Evolutionary conservation across 2,113 vertebrate species (phyloP).

Genomic region (Chionomys nivalis): DNA sequence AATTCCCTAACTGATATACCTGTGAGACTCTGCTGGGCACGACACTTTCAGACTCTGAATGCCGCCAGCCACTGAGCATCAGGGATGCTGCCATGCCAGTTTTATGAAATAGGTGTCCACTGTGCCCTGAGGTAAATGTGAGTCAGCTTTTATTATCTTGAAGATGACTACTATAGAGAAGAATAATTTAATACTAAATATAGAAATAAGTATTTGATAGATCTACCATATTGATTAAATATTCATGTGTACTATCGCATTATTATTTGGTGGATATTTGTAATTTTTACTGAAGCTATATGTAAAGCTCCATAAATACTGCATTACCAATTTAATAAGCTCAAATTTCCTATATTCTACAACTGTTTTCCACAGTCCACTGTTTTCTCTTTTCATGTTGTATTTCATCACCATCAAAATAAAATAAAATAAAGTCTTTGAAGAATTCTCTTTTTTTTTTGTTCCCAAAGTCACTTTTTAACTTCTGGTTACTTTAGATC

Average conservation of each 20-base stretch:
- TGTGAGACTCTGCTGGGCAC: neutral
- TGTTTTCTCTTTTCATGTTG: neutral
- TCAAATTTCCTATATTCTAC: neutral
- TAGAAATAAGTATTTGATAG: neutral
- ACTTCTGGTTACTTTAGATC: neutral
- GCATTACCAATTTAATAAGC: neutral
- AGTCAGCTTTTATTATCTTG: slow-evolving; percentile 1
- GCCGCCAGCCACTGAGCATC: neutral
- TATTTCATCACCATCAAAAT: neutral
- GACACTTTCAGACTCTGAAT: neutral
- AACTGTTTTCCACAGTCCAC: neutral
- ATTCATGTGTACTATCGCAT: neutral
- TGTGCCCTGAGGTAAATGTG: neutral
- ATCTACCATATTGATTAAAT: neutral
- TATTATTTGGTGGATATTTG: neutral
- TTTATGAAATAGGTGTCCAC: neutral
- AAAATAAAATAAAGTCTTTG: neutral
- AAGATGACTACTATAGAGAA: neutral
- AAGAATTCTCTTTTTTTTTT: neutral
- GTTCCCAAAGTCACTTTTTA: neutral
- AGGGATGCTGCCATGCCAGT: neutral
- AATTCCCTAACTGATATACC: too few relatives aligned
- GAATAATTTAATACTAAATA: slow-evolving; percentile 15
- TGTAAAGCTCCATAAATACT: neutral
- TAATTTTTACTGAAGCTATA: neutral